These are phyloP conservation scores for Dicaeum eximium DNA, from an alignment of 2,113 vertebrate genomes.

Conservation along the genomic window DNA sequence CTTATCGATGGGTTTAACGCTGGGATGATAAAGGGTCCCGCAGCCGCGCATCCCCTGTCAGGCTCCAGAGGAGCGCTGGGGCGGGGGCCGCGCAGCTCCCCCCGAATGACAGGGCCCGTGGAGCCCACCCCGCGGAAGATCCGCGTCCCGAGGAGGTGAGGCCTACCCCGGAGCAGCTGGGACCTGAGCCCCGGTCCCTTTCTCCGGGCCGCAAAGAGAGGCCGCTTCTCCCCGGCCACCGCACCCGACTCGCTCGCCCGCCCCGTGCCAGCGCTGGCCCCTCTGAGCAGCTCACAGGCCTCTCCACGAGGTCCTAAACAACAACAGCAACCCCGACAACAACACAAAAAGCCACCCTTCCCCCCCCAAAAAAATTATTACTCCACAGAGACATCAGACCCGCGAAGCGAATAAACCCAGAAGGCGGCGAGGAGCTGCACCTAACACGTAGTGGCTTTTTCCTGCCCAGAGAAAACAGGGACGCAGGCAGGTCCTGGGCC, in stretches of 20 bases:
- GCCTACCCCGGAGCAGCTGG: neutral
- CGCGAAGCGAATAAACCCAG: neutral
- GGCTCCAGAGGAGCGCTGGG: neutral
- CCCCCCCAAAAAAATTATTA: neutral
- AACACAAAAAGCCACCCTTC: neutral
- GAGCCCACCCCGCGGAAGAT: neutral
- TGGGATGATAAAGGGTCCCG: neutral
- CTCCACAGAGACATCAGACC: neutral
- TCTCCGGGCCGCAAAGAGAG: neutral
- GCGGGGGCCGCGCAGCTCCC: neutral
- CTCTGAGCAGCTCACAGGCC: neutral
- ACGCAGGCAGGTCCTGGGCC: neutral
- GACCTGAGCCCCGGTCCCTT: neutral
- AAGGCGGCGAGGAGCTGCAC: neutral
- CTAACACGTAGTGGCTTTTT: neutral
- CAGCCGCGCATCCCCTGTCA: neutral
- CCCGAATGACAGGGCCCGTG: neutral
- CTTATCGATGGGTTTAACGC: neutral
- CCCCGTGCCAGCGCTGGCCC: neutral
- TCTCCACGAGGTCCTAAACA: neutral
- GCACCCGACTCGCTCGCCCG: neutral
- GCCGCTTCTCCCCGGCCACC: neutral
- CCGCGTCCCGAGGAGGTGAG: neutral
- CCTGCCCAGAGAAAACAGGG: neutral
- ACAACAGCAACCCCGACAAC: neutral